These are phyloP conservation scores for Octomys mimax DNA, from an alignment of 2,797 vertebrate species.

Conservation along the genomic window DNA sequence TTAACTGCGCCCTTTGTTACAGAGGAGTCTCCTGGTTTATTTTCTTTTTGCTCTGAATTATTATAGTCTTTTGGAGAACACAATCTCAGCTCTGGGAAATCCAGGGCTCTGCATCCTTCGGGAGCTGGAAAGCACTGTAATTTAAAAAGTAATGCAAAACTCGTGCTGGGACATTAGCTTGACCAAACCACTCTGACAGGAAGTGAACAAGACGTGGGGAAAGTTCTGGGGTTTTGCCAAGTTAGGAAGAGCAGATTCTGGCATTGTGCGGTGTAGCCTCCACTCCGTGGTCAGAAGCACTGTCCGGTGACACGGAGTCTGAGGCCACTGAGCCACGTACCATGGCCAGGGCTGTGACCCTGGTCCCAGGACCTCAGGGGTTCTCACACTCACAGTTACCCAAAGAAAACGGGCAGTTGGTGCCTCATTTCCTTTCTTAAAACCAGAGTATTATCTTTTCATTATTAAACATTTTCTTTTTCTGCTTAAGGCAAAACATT, in stretches of 20 bases:
- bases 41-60: not conserved
- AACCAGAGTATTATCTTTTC: not conserved
- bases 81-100: not conserved
- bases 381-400: not conserved
- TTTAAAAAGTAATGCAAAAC: not conserved
- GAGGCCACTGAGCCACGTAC: not conserved
- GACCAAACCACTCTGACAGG: not conserved
- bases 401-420: not conserved
- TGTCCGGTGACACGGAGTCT: not conserved
- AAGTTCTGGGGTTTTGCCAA: constrained; percentile 6
- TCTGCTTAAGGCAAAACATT: not conserved
- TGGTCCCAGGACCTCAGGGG: not conserved
- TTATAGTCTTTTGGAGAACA: constrained; percentile 37
- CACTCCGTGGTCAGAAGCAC: not conserved
- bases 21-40: not conserved
- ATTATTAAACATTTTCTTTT: constrained; percentile 33
- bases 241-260: not conserved
- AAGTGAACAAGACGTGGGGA: constrained; percentile 22
- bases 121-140: not conserved
- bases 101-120: not conserved
- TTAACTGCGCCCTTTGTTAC: not conserved
- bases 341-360: not conserved
- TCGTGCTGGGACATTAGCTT: not conserved
- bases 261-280: no score
- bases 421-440: not conserved